Conservation (phyloP, 1,140 invertebrate genomes). For the Thaumetopoea pityocampa region DNA sequence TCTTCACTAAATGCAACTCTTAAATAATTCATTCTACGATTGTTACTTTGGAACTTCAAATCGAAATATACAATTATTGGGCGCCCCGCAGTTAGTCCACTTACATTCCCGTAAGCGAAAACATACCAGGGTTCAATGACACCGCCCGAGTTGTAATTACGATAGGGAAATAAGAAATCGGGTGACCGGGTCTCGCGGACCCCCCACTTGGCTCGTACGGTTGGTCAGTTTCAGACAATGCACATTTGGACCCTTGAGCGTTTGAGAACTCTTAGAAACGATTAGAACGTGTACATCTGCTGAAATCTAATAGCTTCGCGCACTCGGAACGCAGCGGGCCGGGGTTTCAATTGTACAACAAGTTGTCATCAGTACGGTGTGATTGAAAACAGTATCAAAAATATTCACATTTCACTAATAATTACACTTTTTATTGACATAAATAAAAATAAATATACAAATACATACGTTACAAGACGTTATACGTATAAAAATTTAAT, state of each 20-base stretch:
- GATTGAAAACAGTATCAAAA: too few species aligned
- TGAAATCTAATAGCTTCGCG: conserved; percentile 18
- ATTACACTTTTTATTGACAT: too few species aligned
- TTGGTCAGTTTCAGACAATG: conserved; percentile 70
- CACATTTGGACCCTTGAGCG: conserved; percentile 36
- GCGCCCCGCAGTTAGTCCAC: conserved; percentile 60
- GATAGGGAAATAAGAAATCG: conserved; percentile 57
- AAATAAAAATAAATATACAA: too few species aligned
- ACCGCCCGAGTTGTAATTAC: conserved; percentile 64
- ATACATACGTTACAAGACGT: too few species aligned
- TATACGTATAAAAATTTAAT: too few species aligned
- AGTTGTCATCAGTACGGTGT: conserved; percentile 21
- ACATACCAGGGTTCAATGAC: conserved; percentile 61
- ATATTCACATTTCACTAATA: too few species aligned
- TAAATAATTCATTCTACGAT: conserved; percentile 28
- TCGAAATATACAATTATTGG: conserved; percentile 32
- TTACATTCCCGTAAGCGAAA: conserved; percentile 47
- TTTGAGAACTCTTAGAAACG: conserved; percentile 31
- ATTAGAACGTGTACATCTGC: conserved; percentile 33
- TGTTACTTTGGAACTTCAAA: conserved; percentile 38
- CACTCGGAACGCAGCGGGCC: background rate
- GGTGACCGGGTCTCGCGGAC: conserved; percentile 54
- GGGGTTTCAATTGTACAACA: conserved; percentile 4
- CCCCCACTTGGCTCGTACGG: conserved; percentile 44
- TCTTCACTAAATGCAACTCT: conserved; percentile 23